A percentile compares a stretch with the other conserved stretches of the same genome.
Conservation (phyloP, 2,797 vertebrate species). For the Spondyliosoma cantharus region DNA sequence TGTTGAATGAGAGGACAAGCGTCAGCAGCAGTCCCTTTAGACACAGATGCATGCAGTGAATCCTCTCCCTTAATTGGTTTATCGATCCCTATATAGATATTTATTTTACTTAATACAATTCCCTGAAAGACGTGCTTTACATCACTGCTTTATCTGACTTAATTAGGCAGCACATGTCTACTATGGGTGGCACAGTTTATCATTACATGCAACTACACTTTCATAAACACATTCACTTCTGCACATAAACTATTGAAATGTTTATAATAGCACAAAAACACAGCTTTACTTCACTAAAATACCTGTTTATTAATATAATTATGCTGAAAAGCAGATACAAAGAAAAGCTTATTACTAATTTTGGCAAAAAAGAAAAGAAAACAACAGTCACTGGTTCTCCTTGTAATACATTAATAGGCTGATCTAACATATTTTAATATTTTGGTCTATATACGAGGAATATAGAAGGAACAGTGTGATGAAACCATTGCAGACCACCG, state of each 20-base stretch:
- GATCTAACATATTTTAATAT: background rate
- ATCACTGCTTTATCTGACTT: slow-evolving; percentile 1
- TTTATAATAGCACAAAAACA: background rate
- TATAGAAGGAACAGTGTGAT: background rate
- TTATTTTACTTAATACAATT: slow-evolving; percentile 19
- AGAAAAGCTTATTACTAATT: background rate
- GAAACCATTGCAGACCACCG: background rate
- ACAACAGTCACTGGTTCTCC: background rate
- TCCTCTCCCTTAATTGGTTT: slow-evolving; percentile 29
- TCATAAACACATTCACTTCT: background rate
- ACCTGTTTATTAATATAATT: background rate
- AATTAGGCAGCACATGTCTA: background rate
- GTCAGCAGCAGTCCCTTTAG: slow-evolving; percentile 52
- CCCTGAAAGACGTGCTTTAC: background rate
- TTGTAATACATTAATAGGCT: slow-evolving; percentile 2
- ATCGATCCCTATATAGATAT: background rate
- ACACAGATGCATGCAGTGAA: slow-evolving; percentile 53
- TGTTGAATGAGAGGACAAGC: slow-evolving; percentile 53
- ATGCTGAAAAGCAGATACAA: background rate
- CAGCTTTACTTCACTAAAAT: background rate
- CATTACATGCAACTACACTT: slow-evolving; percentile 1
- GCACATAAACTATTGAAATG: background rate
- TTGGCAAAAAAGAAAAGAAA: background rate
- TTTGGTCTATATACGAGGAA: background rate
- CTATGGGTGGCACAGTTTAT: background rate